These are phyloP conservation scores for Hippocampus zosterae DNA, from an alignment of 2,113 vertebrate genomes.

Conservation along the genomic window DNA sequence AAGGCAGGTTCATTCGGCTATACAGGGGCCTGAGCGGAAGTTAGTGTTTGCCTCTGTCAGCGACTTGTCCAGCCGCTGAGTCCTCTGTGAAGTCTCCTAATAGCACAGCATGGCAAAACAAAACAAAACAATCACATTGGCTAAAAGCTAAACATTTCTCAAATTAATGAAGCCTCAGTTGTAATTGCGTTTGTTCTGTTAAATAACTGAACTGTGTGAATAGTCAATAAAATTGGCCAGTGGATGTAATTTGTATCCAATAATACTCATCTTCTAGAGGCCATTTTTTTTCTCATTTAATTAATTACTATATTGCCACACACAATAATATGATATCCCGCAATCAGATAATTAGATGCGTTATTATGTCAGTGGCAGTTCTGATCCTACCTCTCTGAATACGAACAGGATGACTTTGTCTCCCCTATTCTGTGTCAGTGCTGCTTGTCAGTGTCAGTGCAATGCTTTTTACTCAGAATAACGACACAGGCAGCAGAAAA, in stretches of 20 bases:
- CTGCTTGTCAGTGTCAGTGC: no score
- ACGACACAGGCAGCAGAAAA: no score
- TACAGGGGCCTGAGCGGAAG: slow-evolving; percentile 42
- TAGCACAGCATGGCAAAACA: background rate
- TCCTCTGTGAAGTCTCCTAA: background rate
- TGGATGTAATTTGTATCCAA: background rate
- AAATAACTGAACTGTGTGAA: background rate
- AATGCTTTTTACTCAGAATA: no score
- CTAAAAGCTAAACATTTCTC: background rate
- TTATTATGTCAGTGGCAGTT: no score
- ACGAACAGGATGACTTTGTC: no score
- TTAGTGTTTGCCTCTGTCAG: slow-evolving; percentile 31
- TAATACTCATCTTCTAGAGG: background rate
- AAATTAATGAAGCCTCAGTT: no score
- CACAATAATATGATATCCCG: no score
- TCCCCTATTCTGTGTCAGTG: no score
- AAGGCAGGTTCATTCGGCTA: slow-evolving; percentile 50
- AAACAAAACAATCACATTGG: no score
- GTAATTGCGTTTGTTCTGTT: background rate
- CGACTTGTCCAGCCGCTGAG: slow-evolving; percentile 17
- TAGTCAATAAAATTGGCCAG: background rate
- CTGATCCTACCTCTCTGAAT: no score
- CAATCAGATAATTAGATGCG: no score
- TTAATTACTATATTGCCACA: background rate
- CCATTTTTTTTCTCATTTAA: background rate